Evolutionary conservation across 2,797 vertebrate genomes (phyloP), one percentile per base, ranked within the genome.

Genomic region (Oryzias sinensis): DNA sequence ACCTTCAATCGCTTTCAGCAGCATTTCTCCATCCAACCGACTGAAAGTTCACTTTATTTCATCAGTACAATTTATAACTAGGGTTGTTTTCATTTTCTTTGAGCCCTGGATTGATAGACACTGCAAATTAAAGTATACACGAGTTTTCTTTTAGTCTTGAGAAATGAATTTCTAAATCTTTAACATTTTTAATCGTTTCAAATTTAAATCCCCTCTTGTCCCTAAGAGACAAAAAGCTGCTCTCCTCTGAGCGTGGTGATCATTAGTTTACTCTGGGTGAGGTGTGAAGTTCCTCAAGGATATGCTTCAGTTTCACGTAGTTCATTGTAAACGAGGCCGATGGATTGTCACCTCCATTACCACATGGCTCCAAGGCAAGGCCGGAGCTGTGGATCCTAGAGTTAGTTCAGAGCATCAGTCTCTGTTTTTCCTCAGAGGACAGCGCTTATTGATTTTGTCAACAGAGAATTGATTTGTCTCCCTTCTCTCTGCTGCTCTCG

Each of bases 371-470:
- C 27, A 8, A 68, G 70, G 56, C 53, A 15, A 69, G 68, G 79
- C 81, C 64, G 52, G 67, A 64, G 73, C 73, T 75, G 75, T 59
- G 74, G 74, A 86, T 80, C 74, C 73, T 59, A 40, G 76, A 85
- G 80, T 87, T 89, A 82, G 88, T 89, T 90, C 65, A 80, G 75
- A 88, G 78, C 87, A 82, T 90, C 83, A 74, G 73, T 89, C 82
- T 80, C 86, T 79, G 78, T 88, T 90, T 90, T 87, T 81, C 85
- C 80, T 83, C 56, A 48, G 76, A 87, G 78, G 81, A 93, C 84
- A 90, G 89, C 83, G 77, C 79, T 74, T 87, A 93, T 93, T 81
- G 90, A 92, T 93, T 89, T 89, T 89, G 89, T 91, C 90, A 90
- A 87, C 83, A 75, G 76, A 74, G 62, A 70, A 92, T 91, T 27